Evolutionary conservation across 2,888 invertebrate species (phyloP).

Genomic region (Podotricha telesiphe): DNA sequence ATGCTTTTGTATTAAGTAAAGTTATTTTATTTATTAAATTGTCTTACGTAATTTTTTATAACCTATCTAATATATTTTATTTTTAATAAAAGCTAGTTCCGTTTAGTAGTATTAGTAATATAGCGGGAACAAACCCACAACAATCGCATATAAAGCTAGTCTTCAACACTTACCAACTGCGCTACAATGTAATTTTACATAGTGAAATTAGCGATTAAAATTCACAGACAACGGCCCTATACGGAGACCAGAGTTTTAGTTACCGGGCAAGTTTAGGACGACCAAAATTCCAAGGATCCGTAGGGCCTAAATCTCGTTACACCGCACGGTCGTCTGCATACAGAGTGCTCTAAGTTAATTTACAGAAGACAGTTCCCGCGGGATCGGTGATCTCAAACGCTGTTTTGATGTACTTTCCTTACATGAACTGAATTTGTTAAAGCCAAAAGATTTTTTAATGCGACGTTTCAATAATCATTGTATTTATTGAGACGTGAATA

Average conservation of each 20-base stretch:
- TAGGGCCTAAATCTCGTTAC: constrained; percentile 74
- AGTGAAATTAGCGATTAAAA: constrained; percentile 5
- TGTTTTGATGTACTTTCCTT: constrained; percentile 64
- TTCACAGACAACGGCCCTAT: constrained; percentile 29
- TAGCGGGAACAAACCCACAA: no score
- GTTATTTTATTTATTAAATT: no score
- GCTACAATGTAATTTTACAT: background rate
- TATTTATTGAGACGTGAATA: background rate
- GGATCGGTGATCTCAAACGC: constrained; percentile 65
- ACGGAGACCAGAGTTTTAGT: constrained; percentile 33
- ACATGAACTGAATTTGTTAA: constrained; percentile 62
- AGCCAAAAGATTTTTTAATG: constrained; percentile 42
- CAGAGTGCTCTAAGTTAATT: constrained; percentile 79
- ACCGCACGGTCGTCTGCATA: constrained; percentile 74
- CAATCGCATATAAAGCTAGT: no score
- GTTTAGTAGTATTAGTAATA: no score
- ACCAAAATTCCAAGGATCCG: constrained; percentile 47
- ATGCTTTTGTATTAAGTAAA: no score
- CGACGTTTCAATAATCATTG: constrained; percentile 13
- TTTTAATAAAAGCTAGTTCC: no score
- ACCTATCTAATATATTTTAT: no score
- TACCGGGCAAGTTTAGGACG: constrained; percentile 34
- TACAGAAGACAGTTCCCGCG: constrained; percentile 66
- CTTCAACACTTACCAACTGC: background rate
- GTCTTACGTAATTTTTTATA: no score